phyloP scores from a whole-genome alignment of 2,113 vertebrate genomes.

The Pluvianellus socialis region DNA sequence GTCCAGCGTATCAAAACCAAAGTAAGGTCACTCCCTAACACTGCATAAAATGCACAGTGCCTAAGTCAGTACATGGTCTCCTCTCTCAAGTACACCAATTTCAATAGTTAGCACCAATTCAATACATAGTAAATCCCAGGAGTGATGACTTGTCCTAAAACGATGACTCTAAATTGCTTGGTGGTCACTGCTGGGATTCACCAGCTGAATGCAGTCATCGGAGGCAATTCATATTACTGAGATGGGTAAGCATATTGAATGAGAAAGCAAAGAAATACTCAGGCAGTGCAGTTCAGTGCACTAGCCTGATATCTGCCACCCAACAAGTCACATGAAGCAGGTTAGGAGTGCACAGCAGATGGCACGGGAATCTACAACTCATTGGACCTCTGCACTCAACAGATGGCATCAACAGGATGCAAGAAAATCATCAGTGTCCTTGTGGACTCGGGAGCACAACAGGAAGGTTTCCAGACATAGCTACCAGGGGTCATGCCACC shows the following conservation, averaged over 20 bases:
- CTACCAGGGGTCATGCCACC: neutral
- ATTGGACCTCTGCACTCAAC: constrained; percentile 26
- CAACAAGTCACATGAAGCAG: neutral
- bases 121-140: neutral
- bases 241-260: neutral
- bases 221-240: neutral
- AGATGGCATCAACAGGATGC: constrained; percentile 32
- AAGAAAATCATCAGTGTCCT: neutral
- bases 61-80: neutral
- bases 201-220: neutral
- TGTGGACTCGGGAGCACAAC: neutral
- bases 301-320: neutral
- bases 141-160: neutral
- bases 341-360: constrained; percentile 16
- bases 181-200: neutral
- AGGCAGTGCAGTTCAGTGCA: neutral
- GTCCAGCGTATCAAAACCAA: neutral
- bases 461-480: neutral
- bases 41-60: neutral
- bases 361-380: neutral
- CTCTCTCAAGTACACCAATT: neutral
- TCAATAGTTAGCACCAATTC: neutral
- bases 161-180: neutral
- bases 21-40: neutral
- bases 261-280: neutral